Evolutionary conservation across 2,888 invertebrate species (phyloP).

Genomic region (Tipula confusa): DNA sequence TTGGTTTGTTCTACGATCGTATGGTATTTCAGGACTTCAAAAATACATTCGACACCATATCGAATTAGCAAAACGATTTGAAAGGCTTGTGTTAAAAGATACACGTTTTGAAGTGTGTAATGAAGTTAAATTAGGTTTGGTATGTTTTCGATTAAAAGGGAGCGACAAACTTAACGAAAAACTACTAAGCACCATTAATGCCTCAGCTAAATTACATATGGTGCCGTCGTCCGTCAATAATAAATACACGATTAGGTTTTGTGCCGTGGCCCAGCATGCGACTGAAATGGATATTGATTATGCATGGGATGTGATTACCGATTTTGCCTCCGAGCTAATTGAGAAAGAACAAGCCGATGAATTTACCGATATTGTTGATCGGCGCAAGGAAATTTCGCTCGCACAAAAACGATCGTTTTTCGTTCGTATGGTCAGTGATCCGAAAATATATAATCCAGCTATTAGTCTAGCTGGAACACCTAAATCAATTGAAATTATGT

Average conservation of each 20-base stretch:
- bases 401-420: conserved; percentile 93
- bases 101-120: conserved; percentile 87
- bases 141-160: conserved; percentile 85
- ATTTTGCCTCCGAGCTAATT: conserved; percentile 73
- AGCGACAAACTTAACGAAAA: conserved; percentile 81
- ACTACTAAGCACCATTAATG: conserved; percentile 85
- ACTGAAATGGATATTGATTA: conserved; percentile 76
- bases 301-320: conserved; percentile 80
- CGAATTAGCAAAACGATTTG: conserved; percentile 84
- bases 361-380: conserved; percentile 67
- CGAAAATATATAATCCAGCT: conserved; percentile 91
- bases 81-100: conserved; percentile 73
- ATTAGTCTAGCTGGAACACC: conserved; percentile 72
- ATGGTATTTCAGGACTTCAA: conserved; percentile 90
- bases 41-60: conserved; percentile 90
- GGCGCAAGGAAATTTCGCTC: conserved; percentile 72
- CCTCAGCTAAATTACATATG: conserved; percentile 94
- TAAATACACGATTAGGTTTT: conserved; percentile 88
- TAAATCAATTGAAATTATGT: conserved; percentile 46
- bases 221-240: conserved; percentile 89
- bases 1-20: conserved; percentile 94
- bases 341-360: conserved; percentile 66
- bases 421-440: conserved; percentile 96
- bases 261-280: conserved; percentile 87
- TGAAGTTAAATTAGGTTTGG: conserved; percentile 88